Evolutionary conservation across 2,797 vertebrate genomes (phyloP).

Genomic region (Euphonia xanthogaster): DNA sequence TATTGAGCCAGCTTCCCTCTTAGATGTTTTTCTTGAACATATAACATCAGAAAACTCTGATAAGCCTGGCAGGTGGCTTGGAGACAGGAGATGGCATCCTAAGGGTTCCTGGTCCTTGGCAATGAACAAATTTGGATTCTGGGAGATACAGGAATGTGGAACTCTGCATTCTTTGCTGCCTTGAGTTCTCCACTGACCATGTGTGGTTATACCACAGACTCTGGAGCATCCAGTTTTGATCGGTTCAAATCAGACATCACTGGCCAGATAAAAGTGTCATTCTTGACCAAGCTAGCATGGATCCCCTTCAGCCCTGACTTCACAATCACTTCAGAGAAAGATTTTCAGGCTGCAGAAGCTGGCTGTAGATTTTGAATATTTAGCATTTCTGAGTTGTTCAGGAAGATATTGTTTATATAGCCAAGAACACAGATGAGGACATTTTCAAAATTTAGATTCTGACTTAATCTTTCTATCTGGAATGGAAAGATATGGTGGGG

Average conservation of each 20-base stretch:
- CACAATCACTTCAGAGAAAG: background rate
- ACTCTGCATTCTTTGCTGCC: background rate
- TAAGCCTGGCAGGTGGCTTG: background rate
- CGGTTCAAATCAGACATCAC: background rate
- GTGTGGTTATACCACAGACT: background rate
- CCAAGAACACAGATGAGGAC: background rate
- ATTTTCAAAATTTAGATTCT: conserved; percentile 16
- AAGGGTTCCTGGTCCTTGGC: background rate
- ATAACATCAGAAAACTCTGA: background rate
- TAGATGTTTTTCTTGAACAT: background rate
- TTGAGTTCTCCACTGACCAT: background rate
- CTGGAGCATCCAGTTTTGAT: fast-evolving
- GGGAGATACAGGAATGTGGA: background rate
- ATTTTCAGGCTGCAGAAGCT: background rate
- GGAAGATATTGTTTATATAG: background rate
- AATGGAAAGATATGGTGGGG: background rate
- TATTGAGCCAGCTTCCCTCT: background rate
- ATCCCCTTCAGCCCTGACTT: background rate
- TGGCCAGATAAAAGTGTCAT: background rate
- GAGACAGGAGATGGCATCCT: background rate
- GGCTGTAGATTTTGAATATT: background rate
- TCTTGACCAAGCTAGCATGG: background rate
- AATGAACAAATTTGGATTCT: background rate
- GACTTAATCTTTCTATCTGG: conserved; percentile 22
- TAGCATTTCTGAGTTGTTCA: background rate